Base-by-base conservation (phyloP, 2,888 invertebrate genomes). In the Myopa tessellatipennis region DNA sequence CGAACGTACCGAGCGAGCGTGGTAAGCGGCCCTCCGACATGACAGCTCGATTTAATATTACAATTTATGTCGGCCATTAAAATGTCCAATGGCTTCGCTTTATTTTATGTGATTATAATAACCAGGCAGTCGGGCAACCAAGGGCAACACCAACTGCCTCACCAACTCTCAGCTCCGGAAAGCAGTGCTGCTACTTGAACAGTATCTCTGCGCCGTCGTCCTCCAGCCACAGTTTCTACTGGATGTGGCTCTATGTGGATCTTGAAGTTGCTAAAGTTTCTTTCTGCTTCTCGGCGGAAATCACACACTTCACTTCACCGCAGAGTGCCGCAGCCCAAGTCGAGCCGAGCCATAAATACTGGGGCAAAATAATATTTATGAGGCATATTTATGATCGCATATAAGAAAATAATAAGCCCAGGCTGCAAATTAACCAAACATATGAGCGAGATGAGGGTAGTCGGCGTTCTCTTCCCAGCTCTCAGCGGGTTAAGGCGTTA, bases 21-120 rank as follows among this genome's bases (percentile, higher is more conserved):
- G 80, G 79, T 81, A 81, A 80, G 78, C 81, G 80, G 80, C 79
- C 79, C 79, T 79, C 79, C 82, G 80, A 82, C 81, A 82, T 82
- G 82, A 81, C 82, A 82, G 82, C 82, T 83, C 83, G 83, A 83
- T 84, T 85, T 85, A 84, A 84, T 83, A 85, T 85, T 83, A 84
- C 84, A 85, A 85, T 85, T 85, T 84, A 85, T 85, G 84, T 85
- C 83, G 83, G 82, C 84, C 83, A 85, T 85, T 84, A 84, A 85
- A 85, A 82, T 82, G 84, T 85, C 83, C 81, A 84, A 83, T 83
- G 83, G 80, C 80, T 83, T 81, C 81, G 83, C 83, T 82, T 82
- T 83, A 82, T 82, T 82, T 83, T 83, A 83, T 83, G 82, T 80
- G 83, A 83, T 83, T 83, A 82, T 83, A 82, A 82, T 83, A 83